phyloP scores from a whole-genome alignment of 2,113 vertebrate species.

The Chaenogobius annularis region DNA sequence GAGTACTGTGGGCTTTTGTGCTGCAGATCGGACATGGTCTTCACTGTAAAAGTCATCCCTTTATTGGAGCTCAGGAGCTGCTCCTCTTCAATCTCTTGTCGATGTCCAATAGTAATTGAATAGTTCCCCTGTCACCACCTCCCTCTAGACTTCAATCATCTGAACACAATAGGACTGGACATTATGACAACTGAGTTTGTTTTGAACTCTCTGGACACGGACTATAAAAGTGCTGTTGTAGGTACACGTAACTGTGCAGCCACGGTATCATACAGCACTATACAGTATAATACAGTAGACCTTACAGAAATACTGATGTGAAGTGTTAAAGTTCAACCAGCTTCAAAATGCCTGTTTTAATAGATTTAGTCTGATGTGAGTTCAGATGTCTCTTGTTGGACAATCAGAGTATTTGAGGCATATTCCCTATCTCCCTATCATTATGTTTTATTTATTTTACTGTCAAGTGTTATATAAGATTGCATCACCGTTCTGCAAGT shows the following conservation, averaged over 20 bases:
- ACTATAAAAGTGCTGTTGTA: slow-evolving; percentile 17
- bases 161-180: slow-evolving; percentile 41
- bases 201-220: slow-evolving; percentile 17
- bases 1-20: slow-evolving; percentile 23
- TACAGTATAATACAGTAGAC: background rate
- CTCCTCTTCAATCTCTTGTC: slow-evolving; percentile 26
- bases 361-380: slow-evolving; percentile 45
- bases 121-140: slow-evolving; percentile 27
- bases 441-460: slow-evolving; percentile 22
- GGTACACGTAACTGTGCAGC: slow-evolving; percentile 21
- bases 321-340: slow-evolving; percentile 11
- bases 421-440: slow-evolving; percentile 15
- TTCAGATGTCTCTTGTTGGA: slow-evolving; percentile 42
- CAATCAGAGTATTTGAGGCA: slow-evolving; percentile 47
- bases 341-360: slow-evolving; percentile 26
- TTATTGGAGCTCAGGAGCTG: slow-evolving; percentile 47
- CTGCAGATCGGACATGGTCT: slow-evolving; percentile 40
- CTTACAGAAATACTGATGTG: slow-evolving; percentile 8
- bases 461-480: slow-evolving; percentile 29
- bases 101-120: slow-evolving; percentile 31
- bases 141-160: slow-evolving; percentile 30
- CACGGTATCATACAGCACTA: background rate
- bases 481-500: slow-evolving; percentile 39
- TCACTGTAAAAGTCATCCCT: slow-evolving; percentile 40
- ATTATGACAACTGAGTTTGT: slow-evolving; percentile 33